A percentile compares a stretch with the other conserved stretches of the same genome.
Evolutionary conservation across 2,888 invertebrate genomes (phyloP).

Genomic region (Leptopilina myrica): DNA sequence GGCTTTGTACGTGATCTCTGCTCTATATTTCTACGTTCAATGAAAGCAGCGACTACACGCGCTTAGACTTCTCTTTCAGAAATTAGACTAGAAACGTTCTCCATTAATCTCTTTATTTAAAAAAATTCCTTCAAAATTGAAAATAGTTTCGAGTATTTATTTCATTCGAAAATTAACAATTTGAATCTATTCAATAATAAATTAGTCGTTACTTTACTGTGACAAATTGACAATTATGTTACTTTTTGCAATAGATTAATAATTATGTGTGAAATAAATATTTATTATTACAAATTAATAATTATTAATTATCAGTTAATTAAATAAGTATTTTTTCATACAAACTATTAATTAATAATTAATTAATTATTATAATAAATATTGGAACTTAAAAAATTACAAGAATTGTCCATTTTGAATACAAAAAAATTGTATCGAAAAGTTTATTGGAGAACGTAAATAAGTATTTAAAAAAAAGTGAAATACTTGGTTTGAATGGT

Average conservation of each 20-base stretch:
- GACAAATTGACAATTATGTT: too few species aligned
- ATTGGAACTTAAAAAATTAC: too few species aligned
- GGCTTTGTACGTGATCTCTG: conserved; percentile 34
- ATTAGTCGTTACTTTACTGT: too few species aligned
- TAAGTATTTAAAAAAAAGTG: neutral
- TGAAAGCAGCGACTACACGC: conserved; percentile 50
- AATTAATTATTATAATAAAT: too few species aligned
- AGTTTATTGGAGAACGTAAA: conserved; percentile 16
- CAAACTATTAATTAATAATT: too few species aligned
- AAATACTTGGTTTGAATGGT: conserved; percentile 65
- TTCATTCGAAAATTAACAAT: too few species aligned
- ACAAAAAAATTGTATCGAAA: neutral
- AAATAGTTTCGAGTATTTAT: too few species aligned
- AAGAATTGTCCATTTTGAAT: neutral
- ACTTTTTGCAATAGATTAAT: neutral
- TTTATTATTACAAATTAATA: too few species aligned
- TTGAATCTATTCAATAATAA: too few species aligned
- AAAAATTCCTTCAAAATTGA: neutral
- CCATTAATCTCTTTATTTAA: conserved; percentile 2
- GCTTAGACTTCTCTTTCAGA: conserved; percentile 20
- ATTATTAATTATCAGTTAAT: too few species aligned
- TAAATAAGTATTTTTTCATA: too few species aligned
- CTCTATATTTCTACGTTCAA: conserved; percentile 37
- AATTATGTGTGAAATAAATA: too few species aligned
- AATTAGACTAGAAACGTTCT: conserved; percentile 27